Evolutionary conservation across 2,888 invertebrate species (phyloP).

Genomic region (Leucophenga montana): DNA sequence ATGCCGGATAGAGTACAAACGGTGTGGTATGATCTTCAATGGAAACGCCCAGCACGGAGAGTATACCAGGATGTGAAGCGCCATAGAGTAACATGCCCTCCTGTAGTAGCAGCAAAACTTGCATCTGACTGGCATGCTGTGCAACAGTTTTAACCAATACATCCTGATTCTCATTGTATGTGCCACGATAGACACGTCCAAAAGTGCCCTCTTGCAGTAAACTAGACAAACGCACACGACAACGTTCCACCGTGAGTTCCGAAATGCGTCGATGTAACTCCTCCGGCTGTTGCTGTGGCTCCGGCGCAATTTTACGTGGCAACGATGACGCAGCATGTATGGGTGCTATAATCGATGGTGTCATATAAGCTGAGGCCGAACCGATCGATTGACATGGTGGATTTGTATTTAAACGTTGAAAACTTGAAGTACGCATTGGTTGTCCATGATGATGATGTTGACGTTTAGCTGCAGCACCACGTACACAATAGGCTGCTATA

Average conservation of each 20-base stretch:
- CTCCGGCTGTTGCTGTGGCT: conserved; percentile 68
- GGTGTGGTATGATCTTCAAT: conserved; percentile 93
- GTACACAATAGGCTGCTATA: conserved; percentile 70
- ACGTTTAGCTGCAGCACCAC: conserved; percentile 70
- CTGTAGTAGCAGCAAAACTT: conserved; percentile 89
- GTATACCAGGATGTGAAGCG: conserved; percentile 81
- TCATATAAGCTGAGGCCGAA: conserved; percentile 63
- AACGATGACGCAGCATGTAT: conserved; percentile 64
- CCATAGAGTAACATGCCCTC: conserved; percentile 79
- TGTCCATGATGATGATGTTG: conserved; percentile 70
- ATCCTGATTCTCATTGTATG: conserved; percentile 82
- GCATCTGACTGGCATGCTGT: conserved; percentile 90
- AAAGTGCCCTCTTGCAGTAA: conserved; percentile 90
- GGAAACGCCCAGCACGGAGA: conserved; percentile 90
- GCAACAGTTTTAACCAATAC: conserved; percentile 92
- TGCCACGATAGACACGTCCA: conserved; percentile 88
- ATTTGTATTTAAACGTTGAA: conserved; percentile 71
- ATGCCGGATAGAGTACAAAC: conserved; percentile 84
- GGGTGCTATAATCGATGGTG: conserved; percentile 69
- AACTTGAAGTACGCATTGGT: conserved; percentile 72
- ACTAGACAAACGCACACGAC: conserved; percentile 84
- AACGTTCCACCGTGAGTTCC: conserved; percentile 75
- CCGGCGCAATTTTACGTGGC: conserved; percentile 67
- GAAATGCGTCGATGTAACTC: conserved; percentile 72
- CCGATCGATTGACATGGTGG: conserved; percentile 58